phyloP scores from a whole-genome alignment of 37 sponge, comb jelly and placozoan genomes.

The Dysidea cf. avara region DNA sequence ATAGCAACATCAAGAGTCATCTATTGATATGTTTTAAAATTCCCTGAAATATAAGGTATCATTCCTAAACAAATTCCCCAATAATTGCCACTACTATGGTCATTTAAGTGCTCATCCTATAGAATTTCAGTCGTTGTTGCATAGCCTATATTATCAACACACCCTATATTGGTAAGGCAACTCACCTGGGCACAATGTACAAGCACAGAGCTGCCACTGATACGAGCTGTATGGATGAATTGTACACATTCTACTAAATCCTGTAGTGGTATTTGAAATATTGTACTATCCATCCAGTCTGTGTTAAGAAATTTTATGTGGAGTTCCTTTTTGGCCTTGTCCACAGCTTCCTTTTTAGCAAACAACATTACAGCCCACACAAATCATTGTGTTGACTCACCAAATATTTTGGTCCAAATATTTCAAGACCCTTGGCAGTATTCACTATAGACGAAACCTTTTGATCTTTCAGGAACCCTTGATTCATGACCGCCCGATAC shows the following conservation, averaged over 20 bases:
- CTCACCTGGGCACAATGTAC: slow-evolving; percentile 88
- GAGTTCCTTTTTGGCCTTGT: slow-evolving; percentile 45
- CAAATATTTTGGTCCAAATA: slow-evolving; percentile 77
- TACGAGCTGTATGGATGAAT: slow-evolving; percentile 60
- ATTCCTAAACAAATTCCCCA: too few species aligned
- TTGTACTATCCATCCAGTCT: slow-evolving; percentile 64
- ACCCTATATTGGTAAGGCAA: too few species aligned
- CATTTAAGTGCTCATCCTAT: too few species aligned
- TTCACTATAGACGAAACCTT: slow-evolving; percentile 68
- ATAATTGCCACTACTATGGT: too few species aligned
- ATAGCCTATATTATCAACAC: too few species aligned
- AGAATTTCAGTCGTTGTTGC: too few species aligned
- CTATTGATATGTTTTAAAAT: too few species aligned
- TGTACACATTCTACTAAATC: slow-evolving; percentile 42
- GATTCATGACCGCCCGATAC: slow-evolving; percentile 76
- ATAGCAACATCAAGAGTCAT: too few species aligned
- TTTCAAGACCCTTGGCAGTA: slow-evolving; percentile 83
- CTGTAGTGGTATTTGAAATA: slow-evolving; percentile 35
- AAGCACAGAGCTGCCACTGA: slow-evolving; percentile 52
- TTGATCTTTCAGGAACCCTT: slow-evolving; percentile 47
- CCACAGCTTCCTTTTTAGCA: slow-evolving; percentile 45
- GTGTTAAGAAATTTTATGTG: slow-evolving; percentile 49
- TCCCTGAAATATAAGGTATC: too few species aligned
- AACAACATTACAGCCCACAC: background rate
- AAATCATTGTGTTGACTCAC: slow-evolving; percentile 11